These are phyloP conservation scores for Stenodera caucasica DNA, from an alignment of 2,888 invertebrate genomes.

Conservation along the genomic window DNA sequence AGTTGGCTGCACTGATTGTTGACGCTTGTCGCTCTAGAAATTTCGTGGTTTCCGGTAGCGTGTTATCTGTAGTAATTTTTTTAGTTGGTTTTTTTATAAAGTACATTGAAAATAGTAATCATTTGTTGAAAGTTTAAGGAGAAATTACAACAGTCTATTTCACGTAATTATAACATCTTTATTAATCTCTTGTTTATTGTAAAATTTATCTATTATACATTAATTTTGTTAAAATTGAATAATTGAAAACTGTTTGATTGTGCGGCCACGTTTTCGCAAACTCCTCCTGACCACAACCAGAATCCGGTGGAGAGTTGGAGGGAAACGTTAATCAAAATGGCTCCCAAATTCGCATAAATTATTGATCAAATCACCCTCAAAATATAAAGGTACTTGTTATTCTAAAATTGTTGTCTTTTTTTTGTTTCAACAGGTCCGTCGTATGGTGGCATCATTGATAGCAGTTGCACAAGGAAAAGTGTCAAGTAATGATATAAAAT, in stretches of 20 bases:
- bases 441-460: slow-evolving; percentile 71
- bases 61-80: not conserved
- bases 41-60: slow-evolving; percentile 9
- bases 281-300: not conserved
- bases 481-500: slow-evolving; percentile 65
- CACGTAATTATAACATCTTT: not conserved
- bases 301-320: slow-evolving; percentile 47
- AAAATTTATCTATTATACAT: slow-evolving; percentile 17
- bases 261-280: slow-evolving; percentile 2
- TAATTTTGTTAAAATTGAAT: slow-evolving; percentile 7
- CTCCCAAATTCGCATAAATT: slow-evolving; percentile 39
- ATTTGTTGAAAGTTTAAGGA: not conserved
- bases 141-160: not conserved
- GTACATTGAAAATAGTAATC: not conserved
- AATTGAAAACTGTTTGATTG: not conserved
- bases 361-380: slow-evolving; percentile 28
- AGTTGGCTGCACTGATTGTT: slow-evolving; percentile 14
- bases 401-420: slow-evolving; percentile 41
- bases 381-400: slow-evolving; percentile 41
- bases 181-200: not conserved
- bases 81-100: not conserved
- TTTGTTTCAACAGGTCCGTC: slow-evolving; percentile 66
- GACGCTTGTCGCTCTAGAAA: slow-evolving; percentile 19
- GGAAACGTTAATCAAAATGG: slow-evolving; percentile 52
- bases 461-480: slow-evolving; percentile 65